Conservation (phyloP, 2,888 invertebrate genomes). For the Netelia virgata region DNA sequence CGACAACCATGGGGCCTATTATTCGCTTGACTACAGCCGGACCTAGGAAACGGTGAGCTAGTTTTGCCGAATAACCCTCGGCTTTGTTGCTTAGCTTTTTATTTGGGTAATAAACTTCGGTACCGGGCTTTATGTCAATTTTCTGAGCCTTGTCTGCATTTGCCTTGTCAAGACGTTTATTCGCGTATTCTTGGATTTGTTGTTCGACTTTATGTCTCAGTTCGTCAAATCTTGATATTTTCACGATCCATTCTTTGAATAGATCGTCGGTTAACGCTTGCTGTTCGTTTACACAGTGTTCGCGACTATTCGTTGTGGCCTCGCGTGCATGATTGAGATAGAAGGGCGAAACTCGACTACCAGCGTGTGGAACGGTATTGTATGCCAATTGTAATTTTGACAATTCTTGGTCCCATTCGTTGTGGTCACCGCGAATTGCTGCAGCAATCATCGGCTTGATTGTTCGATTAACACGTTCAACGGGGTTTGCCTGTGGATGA, state of each 20-base stretch:
- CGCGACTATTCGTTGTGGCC: background rate
- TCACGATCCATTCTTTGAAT: background rate
- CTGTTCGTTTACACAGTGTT: background rate
- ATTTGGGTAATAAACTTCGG: conserved; percentile 14
- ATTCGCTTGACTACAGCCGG: conserved; percentile 53
- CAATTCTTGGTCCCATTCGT: conserved; percentile 55
- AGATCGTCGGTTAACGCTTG: background rate
- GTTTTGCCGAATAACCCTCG: conserved; percentile 2
- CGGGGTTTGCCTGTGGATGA: conserved; percentile 35
- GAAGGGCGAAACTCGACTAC: conserved; percentile 14
- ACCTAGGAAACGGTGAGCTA: background rate
- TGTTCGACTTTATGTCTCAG: background rate
- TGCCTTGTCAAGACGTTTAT: background rate
- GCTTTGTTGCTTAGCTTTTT: background rate
- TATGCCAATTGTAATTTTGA: conserved; percentile 55
- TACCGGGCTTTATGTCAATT: background rate
- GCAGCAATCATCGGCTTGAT: conserved; percentile 38
- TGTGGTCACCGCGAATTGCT: conserved; percentile 32
- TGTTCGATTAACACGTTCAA: conserved; percentile 50
- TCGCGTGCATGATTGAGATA: conserved; percentile 11
- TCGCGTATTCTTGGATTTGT: background rate
- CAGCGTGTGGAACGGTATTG: conserved; percentile 16
- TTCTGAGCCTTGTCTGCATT: background rate
- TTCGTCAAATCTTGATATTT: conserved; percentile 8
- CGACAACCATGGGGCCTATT: background rate